Conservation (phyloP, 1,140 invertebrate species). For the Rhyzopertha dominica region DNA sequence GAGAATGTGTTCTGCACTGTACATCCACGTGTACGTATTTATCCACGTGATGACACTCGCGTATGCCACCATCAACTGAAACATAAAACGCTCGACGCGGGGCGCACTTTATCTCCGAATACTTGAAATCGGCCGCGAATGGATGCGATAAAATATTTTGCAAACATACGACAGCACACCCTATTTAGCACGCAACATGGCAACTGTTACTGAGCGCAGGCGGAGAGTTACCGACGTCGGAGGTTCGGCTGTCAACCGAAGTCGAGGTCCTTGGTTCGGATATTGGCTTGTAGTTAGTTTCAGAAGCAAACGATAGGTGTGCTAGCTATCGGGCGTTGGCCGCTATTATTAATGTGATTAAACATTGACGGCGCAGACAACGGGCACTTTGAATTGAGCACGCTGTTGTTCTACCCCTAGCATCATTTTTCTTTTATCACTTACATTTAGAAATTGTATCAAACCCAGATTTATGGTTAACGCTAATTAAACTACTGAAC, state of each 20-base stretch:
- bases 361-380: background rate
- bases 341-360: background rate
- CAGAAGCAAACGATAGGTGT: background rate
- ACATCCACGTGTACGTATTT: background rate
- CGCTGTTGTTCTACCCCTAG: too few species aligned
- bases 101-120: slow-evolving; percentile 1
- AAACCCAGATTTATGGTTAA: too few species aligned
- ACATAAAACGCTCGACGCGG: background rate
- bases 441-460: too few species aligned
- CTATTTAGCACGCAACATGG: slow-evolving; percentile 33
- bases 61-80: background rate
- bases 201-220: slow-evolving; percentile 38
- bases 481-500: too few species aligned
- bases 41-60: background rate
- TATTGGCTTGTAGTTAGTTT: background rate
- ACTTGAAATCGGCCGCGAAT: background rate
- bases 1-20: slow-evolving; percentile 2
- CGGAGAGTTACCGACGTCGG: slow-evolving; percentile 12
- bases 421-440: too few species aligned
- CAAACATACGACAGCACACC: slow-evolving; percentile 19
- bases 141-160: slow-evolving; percentile 4
- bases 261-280: slow-evolving; percentile 1
- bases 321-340: too few species aligned
- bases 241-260: slow-evolving; percentile 1
- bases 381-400: slow-evolving; percentile 1